Base-by-base conservation (phyloP, 1,140 invertebrate species). In the Drosophila guanche region DNA sequence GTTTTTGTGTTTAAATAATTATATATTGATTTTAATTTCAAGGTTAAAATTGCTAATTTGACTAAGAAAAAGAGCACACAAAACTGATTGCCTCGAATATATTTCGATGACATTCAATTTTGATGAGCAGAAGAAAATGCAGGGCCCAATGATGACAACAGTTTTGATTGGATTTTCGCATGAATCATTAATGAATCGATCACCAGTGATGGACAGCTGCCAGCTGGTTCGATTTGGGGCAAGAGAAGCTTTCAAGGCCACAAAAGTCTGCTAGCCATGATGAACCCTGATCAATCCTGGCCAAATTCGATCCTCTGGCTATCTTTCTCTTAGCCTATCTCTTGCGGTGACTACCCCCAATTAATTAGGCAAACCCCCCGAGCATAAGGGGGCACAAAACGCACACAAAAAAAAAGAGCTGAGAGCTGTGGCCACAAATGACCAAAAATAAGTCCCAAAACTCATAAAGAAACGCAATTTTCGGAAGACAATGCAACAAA, bases 1-100 rank as follows among this genome's bases (percentile, higher is more conserved):
- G 16, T 48, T 25, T 12, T 25, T 12, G 23, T 16, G 43, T 23
- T 53, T 40, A 37, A 59, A 70, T 70, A 70, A 70, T 70, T 70
- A 70, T 70, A 69, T 59, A 70, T 70, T 70, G 54, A 70, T 70
- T 70, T 70, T 45, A 52, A 53, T 58, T 70, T 70, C 67, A 70
- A 70, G 67, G 67, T 70, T 70, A 43, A 3, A 50, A 23, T 23
- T 67, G 66, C 66, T 56, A 68, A 68, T 68, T 68, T 68, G 63
- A 40, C 66, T 56, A 67, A 67, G 63, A 68, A 68, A 68, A 68
- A 33, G 20, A 37, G 6, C 27, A 40, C 7, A 45, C n/a, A 57
- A 50, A 45, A 52, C 8, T 12, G 10, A 3, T 7, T 6, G 46
- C 22, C 16, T 23, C 33, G 29, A 27, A 12, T 43, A 61, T 33